Percentiles rank a stretch among this genome's conserved stretches.
These are phyloP conservation scores for Lampris incognitus DNA, from an alignment of 2,113 vertebrate species.

Conservation along the genomic window DNA sequence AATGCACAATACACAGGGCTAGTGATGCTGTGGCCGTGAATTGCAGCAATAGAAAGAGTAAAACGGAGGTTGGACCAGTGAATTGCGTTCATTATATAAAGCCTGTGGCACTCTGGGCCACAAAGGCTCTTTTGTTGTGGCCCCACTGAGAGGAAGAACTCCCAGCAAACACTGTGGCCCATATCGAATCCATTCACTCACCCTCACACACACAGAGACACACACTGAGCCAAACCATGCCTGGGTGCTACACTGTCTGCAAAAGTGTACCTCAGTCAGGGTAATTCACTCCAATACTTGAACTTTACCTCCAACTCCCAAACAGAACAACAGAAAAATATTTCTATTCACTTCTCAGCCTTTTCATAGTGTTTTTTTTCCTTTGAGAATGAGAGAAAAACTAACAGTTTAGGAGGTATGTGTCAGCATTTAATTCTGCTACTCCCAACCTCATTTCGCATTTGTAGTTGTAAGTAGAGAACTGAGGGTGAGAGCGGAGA, in stretches of 20 bases:
- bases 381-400: background rate
- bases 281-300: slow-evolving; percentile 26
- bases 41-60: background rate
- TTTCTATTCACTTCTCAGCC: background rate
- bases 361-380: background rate
- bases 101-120: slow-evolving; percentile 66
- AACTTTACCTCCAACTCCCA: slow-evolving; percentile 9
- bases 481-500: background rate
- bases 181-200: slow-evolving; percentile 73
- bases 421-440: background rate
- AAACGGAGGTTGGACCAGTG: slow-evolving; percentile 46
- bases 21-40: slow-evolving; percentile 43
- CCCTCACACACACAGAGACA: slow-evolving; percentile 16
- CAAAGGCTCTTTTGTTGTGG: slow-evolving; percentile 77
- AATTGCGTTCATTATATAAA: slow-evolving; percentile 74
- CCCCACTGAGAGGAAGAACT: slow-evolving; percentile 69
- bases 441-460: slow-evolving; percentile 7
- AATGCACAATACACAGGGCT: slow-evolving; percentile 32
- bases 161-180: slow-evolving; percentile 68
- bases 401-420: background rate
- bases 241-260: slow-evolving; percentile 34
- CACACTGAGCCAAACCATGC: slow-evolving; percentile 22
- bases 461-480: background rate
- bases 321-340: background rate
- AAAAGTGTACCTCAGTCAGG: slow-evolving; percentile 17